phyloP scores from a whole-genome alignment of 2,113 vertebrate species.

The Talpa occidentalis region DNA sequence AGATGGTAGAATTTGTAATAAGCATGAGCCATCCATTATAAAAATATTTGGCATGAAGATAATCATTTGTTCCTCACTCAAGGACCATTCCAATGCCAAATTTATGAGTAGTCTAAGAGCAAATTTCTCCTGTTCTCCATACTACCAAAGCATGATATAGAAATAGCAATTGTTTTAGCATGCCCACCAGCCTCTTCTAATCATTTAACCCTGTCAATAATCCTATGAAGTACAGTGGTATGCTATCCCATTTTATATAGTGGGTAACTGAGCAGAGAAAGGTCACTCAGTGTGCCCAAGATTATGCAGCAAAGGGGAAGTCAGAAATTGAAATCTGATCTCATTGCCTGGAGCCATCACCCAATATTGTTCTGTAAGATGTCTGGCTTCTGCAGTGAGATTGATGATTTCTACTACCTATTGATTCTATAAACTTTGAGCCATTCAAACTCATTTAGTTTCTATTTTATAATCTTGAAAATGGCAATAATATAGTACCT shows the following conservation, averaged over 20 bases:
- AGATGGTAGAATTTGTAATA: constrained; percentile 6
- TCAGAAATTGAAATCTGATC: neutral
- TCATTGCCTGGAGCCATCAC: neutral
- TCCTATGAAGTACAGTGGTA: neutral
- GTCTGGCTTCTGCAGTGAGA: neutral
- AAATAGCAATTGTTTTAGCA: neutral
- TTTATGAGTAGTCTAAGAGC: neutral
- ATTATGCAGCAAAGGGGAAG: neutral
- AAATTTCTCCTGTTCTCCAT: neutral
- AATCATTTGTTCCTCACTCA: neutral
- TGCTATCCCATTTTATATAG: neutral
- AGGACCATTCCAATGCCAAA: neutral
- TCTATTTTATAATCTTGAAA: constrained; percentile 22
- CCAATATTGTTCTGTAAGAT: neutral
- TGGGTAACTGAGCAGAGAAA: neutral
- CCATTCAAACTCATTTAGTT: neutral
- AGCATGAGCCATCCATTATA: neutral
- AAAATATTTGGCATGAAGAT: neutral
- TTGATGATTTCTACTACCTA: neutral
- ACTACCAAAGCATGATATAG: neutral
- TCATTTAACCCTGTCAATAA: neutral
- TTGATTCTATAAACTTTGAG: neutral
- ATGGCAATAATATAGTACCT: neutral
- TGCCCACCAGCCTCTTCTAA: neutral
- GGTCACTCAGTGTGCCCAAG: neutral